Conservation (phyloP, 2,113 vertebrate genomes). For the Myocastor coypus region DNA sequence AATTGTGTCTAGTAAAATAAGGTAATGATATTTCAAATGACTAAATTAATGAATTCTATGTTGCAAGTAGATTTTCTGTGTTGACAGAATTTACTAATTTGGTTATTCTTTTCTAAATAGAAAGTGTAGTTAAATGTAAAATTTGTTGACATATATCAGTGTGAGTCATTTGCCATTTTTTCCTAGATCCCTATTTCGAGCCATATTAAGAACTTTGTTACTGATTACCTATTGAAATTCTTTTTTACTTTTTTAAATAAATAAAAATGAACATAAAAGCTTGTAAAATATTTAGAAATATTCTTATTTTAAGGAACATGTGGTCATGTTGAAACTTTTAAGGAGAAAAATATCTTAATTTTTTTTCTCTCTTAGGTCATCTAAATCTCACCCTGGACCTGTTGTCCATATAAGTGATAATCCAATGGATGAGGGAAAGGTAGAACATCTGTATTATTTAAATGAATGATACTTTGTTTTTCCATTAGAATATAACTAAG, state of each 20-base stretch:
- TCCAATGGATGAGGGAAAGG: slow-evolving; percentile 99
- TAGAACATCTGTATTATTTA: slow-evolving; percentile 80
- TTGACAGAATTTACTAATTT: slow-evolving; percentile 11
- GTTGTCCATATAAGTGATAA: slow-evolving; percentile 99
- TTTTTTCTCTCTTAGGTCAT: slow-evolving; percentile 90
- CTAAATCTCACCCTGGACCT: slow-evolving; percentile 98
- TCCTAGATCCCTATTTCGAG: not conserved
- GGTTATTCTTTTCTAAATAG: not conserved
- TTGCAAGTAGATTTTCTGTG: not conserved
- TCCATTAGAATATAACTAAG: not conserved
- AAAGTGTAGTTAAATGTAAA: slow-evolving; percentile 10
- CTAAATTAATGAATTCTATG: not conserved
- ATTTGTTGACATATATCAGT: not conserved
- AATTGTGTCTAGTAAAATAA: slow-evolving; percentile 39
- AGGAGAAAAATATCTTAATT: slow-evolving; percentile 1
- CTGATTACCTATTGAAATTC: slow-evolving; percentile 1
- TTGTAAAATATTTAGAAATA: not conserved
- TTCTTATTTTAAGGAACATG: slow-evolving; percentile 36
- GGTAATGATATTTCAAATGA: not conserved
- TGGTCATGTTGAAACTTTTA: slow-evolving; percentile 39
- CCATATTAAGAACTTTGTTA: not conserved
- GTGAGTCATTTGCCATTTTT: not conserved
- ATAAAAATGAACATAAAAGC: not conserved
- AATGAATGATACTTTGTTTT: not conserved
- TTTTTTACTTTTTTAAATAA: slow-evolving; percentile 4